Evolutionary conservation across 2,113 vertebrate genomes (phyloP).

Genomic region (Bothrops jararaca): DNA sequence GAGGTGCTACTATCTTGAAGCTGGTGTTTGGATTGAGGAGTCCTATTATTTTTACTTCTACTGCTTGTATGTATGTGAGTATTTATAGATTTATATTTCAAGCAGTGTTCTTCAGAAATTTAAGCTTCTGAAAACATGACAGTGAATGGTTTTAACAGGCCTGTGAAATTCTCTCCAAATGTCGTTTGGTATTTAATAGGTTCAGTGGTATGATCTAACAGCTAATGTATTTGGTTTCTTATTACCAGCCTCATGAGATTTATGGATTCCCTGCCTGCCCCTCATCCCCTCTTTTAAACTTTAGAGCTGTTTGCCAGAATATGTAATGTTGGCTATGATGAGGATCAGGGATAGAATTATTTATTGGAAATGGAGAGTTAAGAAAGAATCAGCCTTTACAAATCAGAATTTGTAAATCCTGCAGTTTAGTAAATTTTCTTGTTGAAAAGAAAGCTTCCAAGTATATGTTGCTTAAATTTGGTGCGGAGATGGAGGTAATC

Average conservation of each 20-base stretch:
- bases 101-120: constrained; percentile 2
- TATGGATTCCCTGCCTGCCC: background rate
- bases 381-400: background rate
- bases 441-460: background rate
- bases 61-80: constrained; percentile 13
- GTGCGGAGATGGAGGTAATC: background rate
- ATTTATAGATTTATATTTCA: constrained; percentile 10
- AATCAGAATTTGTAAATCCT: background rate
- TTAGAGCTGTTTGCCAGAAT: rapidly evolving
- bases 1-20: constrained; percentile 8
- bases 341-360: background rate
- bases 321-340: background rate
- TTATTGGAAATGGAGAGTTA: background rate
- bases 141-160: constrained; percentile 1
- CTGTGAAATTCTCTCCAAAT: constrained; percentile 16
- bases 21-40: constrained; percentile 44
- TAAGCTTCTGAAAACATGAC: constrained; percentile 11
- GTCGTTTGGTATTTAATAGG: constrained; percentile 22
- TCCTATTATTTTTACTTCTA: constrained; percentile 23
- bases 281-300: background rate
- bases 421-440: background rate
- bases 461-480: background rate
- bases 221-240: constrained; percentile 36
- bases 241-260: constrained; percentile 27
- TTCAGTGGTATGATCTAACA: constrained; percentile 42